Evolutionary conservation across 2,888 invertebrate species (phyloP).

Genomic region (Tethea ocularis): DNA sequence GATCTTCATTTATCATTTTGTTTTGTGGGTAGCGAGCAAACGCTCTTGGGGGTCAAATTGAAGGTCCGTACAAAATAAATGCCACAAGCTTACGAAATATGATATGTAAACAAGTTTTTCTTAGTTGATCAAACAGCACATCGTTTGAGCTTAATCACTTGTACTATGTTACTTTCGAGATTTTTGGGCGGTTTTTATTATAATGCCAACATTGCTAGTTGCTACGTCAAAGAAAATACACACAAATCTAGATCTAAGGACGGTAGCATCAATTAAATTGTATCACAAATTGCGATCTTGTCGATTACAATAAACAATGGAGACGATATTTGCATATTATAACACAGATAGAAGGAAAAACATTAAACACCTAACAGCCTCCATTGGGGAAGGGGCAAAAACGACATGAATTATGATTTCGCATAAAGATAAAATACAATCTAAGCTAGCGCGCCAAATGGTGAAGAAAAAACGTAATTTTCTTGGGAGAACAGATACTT

Average conservation of each 20-base stretch:
- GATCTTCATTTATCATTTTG: constrained; percentile 81
- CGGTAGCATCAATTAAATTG: constrained; percentile 51
- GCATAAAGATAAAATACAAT: constrained; percentile 82
- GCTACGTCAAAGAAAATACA: constrained; percentile 16
- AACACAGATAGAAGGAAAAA: constrained; percentile 63
- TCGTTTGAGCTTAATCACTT: constrained; percentile 25
- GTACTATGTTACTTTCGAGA: constrained; percentile 9
- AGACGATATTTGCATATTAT: constrained; percentile 66
- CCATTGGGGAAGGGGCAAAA: constrained; percentile 64
- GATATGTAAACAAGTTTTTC: constrained; percentile 67
- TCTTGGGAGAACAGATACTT: constrained; percentile 63
- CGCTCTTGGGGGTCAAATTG: constrained; percentile 73
- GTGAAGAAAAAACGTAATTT: constrained; percentile 76
- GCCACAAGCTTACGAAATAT: constrained; percentile 58
- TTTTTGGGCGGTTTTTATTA: not conserved
- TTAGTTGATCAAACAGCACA: constrained; percentile 46
- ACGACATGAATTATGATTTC: constrained; percentile 80
- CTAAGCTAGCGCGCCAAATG: constrained; percentile 77
- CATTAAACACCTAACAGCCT: constrained; percentile 71
- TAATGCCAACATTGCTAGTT: not conserved
- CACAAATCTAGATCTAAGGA: constrained; percentile 21
- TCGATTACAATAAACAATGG: constrained; percentile 66
- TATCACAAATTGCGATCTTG: constrained; percentile 61
- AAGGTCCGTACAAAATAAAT: constrained; percentile 59
- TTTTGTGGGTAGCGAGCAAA: constrained; percentile 73